Evolutionary conservation across 2,113 vertebrate genomes (phyloP).

Genomic region (Chaetodon trifascialis): DNA sequence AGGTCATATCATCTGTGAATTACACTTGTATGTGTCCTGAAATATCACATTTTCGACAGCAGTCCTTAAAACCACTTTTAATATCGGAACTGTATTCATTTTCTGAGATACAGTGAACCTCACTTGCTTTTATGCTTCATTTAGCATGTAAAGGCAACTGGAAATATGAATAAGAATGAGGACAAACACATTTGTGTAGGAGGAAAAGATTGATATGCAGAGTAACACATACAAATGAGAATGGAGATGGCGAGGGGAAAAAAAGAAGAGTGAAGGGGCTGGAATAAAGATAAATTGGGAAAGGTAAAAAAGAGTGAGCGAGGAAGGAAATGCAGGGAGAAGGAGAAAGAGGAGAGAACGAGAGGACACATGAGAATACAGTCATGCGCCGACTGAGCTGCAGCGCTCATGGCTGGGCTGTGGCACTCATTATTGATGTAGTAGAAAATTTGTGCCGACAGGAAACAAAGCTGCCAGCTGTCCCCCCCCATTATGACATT

Average conservation of each 20-base stretch:
- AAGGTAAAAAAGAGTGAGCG: constrained; percentile 20
- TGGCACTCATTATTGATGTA: constrained; percentile 81
- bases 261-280: not conserved
- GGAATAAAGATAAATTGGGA: constrained; percentile 44
- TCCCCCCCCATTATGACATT: constrained; percentile 78
- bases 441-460: constrained; percentile 81
- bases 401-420: constrained; percentile 69
- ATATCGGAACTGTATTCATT: not conserved
- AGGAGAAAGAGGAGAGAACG: constrained; percentile 27
- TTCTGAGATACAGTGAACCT: constrained; percentile 16
- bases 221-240: constrained; percentile 21
- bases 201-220: constrained; percentile 33
- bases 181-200: constrained; percentile 13
- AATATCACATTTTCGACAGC: constrained; percentile 29
- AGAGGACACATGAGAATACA: constrained; percentile 67
- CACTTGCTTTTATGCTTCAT: constrained; percentile 30
- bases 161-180: constrained; percentile 35
- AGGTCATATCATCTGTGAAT: not conserved
- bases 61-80: constrained; percentile 34
- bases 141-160: constrained; percentile 34
- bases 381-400: constrained; percentile 69
- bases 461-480: constrained; percentile 82
- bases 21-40: constrained; percentile 9
- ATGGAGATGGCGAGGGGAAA: not conserved
- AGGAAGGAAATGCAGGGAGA: constrained; percentile 1